These are phyloP conservation scores for Passer montanus DNA, from an alignment of 2,113 vertebrate genomes.

Conservation along the genomic window DNA sequence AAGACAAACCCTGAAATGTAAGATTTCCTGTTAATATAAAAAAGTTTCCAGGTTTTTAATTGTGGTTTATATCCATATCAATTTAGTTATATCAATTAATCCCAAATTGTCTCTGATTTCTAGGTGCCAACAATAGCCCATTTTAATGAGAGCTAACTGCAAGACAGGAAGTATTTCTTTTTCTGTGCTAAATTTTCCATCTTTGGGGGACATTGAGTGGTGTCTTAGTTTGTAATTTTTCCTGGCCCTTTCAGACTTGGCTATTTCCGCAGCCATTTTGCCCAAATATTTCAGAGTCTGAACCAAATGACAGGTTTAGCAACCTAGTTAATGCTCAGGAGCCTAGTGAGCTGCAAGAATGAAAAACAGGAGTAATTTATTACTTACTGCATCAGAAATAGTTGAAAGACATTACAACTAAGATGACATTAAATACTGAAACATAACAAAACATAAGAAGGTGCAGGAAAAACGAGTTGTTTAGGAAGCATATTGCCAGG, in stretches of 20 bases:
- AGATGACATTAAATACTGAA: neutral
- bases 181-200: neutral
- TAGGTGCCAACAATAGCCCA: neutral
- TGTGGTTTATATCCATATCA: neutral
- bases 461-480: neutral
- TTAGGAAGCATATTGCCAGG: neutral
- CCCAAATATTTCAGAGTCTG: neutral
- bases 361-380: neutral
- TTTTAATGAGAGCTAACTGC: neutral
- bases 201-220: neutral
- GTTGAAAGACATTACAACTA: neutral
- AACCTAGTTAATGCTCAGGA: neutral
- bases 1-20: neutral
- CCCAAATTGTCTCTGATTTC: neutral
- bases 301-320: neutral
- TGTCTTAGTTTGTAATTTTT: neutral
- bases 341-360: neutral
- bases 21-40: neutral
- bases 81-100: neutral
- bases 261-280: neutral
- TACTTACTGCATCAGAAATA: neutral
- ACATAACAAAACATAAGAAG: neutral
- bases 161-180: neutral
- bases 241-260: neutral
- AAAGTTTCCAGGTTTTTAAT: neutral